Conservation (phyloP, 2,797 vertebrate genomes). For the Hippoglossus hippoglossus region DNA sequence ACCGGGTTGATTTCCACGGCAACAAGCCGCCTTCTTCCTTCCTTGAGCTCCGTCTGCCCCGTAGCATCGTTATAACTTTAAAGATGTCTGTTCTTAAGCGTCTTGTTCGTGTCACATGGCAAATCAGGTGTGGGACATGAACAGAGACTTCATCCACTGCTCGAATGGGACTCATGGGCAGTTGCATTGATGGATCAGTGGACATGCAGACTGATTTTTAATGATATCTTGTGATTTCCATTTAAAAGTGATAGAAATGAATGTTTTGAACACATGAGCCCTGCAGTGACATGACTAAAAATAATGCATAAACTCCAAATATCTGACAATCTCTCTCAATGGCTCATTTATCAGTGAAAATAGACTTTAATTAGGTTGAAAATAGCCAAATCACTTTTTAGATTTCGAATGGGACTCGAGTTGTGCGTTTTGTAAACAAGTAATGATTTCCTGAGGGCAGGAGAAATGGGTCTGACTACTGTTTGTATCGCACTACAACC, state of each 20-base stretch:
- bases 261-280: too few species aligned
- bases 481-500: background rate
- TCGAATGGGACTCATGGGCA: too few species aligned
- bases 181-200: too few species aligned
- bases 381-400: conserved; percentile 4
- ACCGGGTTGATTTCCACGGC: background rate
- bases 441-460: conserved; percentile 19
- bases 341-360: too few species aligned
- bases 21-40: background rate
- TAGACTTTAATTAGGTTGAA: too few species aligned
- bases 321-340: too few species aligned
- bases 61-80: background rate
- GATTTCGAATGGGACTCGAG: conserved; percentile 10
- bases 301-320: too few species aligned
- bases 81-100: background rate
- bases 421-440: conserved; percentile 22
- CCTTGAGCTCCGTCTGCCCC: background rate
- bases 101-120: too few species aligned
- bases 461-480: conserved; percentile 1
- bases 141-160: background rate
- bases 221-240: too few species aligned
- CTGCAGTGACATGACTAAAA: too few species aligned
- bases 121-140: background rate
- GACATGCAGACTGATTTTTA: too few species aligned
- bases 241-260: too few species aligned